phyloP scores from a whole-genome alignment of 2,888 invertebrate species.

The Formica aserva region DNA sequence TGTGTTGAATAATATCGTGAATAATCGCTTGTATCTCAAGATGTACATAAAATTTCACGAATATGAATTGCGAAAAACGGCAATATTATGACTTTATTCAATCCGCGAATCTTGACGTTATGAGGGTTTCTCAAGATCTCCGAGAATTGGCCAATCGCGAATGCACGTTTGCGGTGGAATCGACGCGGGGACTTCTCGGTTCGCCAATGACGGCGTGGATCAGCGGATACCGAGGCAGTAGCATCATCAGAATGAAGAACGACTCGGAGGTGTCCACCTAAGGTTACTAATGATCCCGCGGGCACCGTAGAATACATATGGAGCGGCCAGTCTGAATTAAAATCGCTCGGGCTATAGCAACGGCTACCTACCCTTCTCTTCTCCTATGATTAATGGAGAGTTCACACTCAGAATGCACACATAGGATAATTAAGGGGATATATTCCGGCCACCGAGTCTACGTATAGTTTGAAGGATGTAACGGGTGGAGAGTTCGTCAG shows the following conservation, averaged over 20 bases:
- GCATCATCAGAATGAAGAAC: slow-evolving; percentile 85
- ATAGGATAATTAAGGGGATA: slow-evolving; percentile 86
- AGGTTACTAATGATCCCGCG: slow-evolving; percentile 85
- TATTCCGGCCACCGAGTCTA: slow-evolving; percentile 85
- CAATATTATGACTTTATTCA: slow-evolving; percentile 58
- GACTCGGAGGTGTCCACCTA: slow-evolving; percentile 84
- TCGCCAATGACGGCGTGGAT: slow-evolving; percentile 77
- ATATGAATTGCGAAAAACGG: slow-evolving; percentile 38
- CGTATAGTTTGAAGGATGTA: slow-evolving; percentile 83
- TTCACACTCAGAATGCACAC: slow-evolving; percentile 86
- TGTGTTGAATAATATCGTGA: not conserved
- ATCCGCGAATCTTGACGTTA: slow-evolving; percentile 32
- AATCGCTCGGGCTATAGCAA: slow-evolving; percentile 83
- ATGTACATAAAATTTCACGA: not conserved
- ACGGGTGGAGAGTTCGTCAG: slow-evolving; percentile 79
- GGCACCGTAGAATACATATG: slow-evolving; percentile 84
- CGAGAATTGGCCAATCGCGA: slow-evolving; percentile 50
- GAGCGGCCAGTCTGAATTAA: slow-evolving; percentile 85
- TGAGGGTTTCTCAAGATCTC: slow-evolving; percentile 48
- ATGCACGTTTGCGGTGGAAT: slow-evolving; percentile 58
- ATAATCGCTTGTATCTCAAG: not conserved
- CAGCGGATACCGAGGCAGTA: slow-evolving; percentile 77
- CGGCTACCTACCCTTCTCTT: slow-evolving; percentile 81
- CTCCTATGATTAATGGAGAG: slow-evolving; percentile 86
- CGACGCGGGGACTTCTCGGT: slow-evolving; percentile 60